Percentiles rank a stretch among this genome's conserved stretches.
These are phyloP conservation scores for Anniella stebbinsi DNA, from an alignment of 2,797 vertebrate species.

Conservation along the genomic window DNA sequence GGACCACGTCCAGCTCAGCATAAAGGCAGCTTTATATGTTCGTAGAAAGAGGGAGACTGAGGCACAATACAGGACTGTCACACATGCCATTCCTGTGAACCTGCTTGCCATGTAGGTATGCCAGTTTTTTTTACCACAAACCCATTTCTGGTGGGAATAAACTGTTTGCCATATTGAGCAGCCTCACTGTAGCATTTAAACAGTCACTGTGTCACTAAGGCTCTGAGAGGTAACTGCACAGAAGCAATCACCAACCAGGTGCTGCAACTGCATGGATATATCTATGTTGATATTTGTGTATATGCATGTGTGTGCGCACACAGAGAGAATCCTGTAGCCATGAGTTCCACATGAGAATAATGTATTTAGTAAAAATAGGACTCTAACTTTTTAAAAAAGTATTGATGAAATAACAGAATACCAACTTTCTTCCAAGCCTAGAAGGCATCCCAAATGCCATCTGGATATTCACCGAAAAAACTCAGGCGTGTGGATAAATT, in stretches of 20 bases:
- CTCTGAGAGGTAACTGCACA: too few species aligned
- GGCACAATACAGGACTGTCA: neutral
- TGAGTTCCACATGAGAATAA: neutral
- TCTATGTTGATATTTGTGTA: neutral
- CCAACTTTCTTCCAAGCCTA: neutral
- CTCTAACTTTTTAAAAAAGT: neutral
- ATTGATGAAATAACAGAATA: neutral
- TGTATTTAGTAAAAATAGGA: neutral
- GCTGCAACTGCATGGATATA: neutral
- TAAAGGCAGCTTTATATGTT: neutral
- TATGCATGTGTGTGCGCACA: neutral
- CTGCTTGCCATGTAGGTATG: neutral
- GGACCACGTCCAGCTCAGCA: too few species aligned
- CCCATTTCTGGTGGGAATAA: neutral
- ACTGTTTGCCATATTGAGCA: neutral
- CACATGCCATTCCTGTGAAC: neutral
- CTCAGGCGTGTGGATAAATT: neutral
- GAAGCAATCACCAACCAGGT: neutral
- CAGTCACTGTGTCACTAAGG: neutral
- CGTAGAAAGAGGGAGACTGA: neutral
- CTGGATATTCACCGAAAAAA: neutral
- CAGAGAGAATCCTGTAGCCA: neutral
- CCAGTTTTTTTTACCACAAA: constrained; percentile 13
- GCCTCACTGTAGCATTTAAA: neutral
- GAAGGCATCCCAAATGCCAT: neutral